These are phyloP conservation scores for Ceratoteleas bidentatus DNA, from an alignment of 1,140 invertebrate genomes.

Conservation along the genomic window DNA sequence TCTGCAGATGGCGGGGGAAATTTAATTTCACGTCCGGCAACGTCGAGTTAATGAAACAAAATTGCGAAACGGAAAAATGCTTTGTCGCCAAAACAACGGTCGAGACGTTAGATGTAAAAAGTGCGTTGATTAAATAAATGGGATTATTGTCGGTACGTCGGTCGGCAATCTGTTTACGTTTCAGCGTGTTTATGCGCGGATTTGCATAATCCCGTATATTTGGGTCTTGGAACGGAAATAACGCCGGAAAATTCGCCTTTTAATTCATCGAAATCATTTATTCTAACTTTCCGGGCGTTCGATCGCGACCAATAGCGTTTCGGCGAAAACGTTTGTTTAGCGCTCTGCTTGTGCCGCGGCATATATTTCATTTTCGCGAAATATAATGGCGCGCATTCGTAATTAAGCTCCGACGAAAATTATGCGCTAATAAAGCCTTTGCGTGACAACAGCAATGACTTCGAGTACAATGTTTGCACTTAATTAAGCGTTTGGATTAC, in stretches of 20 bases:
- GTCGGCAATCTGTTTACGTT: conserved; percentile 37
- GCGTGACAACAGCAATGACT: not conserved
- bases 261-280: conserved; percentile 32
- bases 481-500: conserved; percentile 7
- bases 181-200: conserved; percentile 37
- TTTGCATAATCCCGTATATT: conserved; percentile 48
- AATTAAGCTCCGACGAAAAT: conserved; percentile 17
- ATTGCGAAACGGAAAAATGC: no score
- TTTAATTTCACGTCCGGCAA: no score
- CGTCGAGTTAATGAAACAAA: no score
- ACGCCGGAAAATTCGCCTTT: conserved; percentile 21
- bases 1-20: no score
- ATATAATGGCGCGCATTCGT: conserved; percentile 18
- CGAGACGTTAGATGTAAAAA: conserved; percentile 3
- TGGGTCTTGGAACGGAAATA: conserved; percentile 25
- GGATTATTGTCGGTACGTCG: conserved; percentile 12
- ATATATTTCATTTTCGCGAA: conserved; percentile 13
- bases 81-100: not conserved
- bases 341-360: not conserved
- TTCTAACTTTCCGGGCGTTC: conserved; percentile 18
- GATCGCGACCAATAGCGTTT: conserved; percentile 25
- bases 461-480: not conserved
- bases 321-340: conserved; percentile 11
- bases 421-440: conserved; percentile 13
- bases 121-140: conserved; percentile 32